Percentiles rank a stretch among this genome's conserved stretches.
phyloP scores from a whole-genome alignment of 2,797 vertebrate species.

The Valencia hispanica region DNA sequence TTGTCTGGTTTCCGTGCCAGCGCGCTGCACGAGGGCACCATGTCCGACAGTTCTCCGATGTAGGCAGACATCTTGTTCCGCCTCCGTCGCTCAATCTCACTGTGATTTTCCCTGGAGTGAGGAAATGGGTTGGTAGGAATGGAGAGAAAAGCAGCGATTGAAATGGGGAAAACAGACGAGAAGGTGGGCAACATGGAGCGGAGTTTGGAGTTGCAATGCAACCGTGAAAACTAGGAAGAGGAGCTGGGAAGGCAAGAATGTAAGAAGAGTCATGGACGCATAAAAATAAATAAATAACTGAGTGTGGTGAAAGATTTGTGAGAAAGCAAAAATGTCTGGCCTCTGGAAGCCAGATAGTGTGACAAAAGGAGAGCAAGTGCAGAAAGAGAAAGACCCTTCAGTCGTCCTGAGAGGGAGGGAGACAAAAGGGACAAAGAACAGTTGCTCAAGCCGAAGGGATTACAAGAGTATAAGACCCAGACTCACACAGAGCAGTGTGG shows the following conservation, averaged over 20 bases:
- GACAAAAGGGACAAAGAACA: slow-evolving; percentile 69
- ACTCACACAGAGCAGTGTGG: slow-evolving; percentile 44
- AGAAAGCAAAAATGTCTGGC: slow-evolving; percentile 54
- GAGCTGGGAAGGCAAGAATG: slow-evolving; percentile 41
- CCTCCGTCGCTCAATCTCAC: slow-evolving; percentile 94
- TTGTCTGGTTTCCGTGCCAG: slow-evolving; percentile 98
- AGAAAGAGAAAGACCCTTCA: slow-evolving; percentile 67
- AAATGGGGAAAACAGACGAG: slow-evolving; percentile 57
- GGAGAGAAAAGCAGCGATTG: slow-evolving; percentile 52
- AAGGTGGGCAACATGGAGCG: slow-evolving; percentile 68
- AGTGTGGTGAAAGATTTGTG: slow-evolving; percentile 36
- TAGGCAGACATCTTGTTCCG: slow-evolving; percentile 99
- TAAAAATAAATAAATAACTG: slow-evolving; percentile 6
- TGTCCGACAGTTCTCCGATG: slow-evolving; percentile 97
- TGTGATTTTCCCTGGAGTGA: slow-evolving; percentile 95
- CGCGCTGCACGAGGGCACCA: slow-evolving; percentile 98
- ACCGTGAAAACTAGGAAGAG: slow-evolving; percentile 43
- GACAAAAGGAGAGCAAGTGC: slow-evolving; percentile 68
- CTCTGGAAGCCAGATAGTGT: slow-evolving; percentile 54
- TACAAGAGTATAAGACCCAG: slow-evolving; percentile 43
- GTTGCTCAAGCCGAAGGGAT: slow-evolving; percentile 70
- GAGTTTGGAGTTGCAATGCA: slow-evolving; percentile 66
- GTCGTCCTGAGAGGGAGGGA: slow-evolving; percentile 64
- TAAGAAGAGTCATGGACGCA: slow-evolving; percentile 47
- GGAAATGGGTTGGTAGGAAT: slow-evolving; percentile 50